These are phyloP conservation scores for Drosophila dunni DNA, from an alignment of 1,140 invertebrate species.

Conservation along the genomic window DNA sequence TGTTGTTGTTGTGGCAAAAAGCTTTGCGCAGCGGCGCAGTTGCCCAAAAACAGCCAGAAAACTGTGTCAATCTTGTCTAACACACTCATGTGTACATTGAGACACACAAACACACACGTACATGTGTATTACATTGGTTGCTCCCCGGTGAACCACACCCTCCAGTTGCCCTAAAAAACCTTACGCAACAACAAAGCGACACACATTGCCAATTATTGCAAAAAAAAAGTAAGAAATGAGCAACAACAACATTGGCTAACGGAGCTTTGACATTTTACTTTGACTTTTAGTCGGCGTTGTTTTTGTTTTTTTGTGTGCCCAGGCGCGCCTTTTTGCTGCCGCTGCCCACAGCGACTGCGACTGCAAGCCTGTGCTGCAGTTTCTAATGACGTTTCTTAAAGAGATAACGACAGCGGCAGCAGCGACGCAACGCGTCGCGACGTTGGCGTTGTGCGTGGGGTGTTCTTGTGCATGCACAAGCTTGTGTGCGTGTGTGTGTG, in stretches of 20 bases:
- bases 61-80: constrained; percentile 62
- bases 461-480: background rate
- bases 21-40: constrained; percentile 61
- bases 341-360: background rate
- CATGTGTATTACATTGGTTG: constrained; percentile 47
- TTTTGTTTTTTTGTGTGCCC: constrained; percentile 8
- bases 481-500: background rate
- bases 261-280: constrained; percentile 49
- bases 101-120: constrained; percentile 2
- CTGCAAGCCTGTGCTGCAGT: constrained; percentile 30
- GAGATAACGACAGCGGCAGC: constrained; percentile 40
- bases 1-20: constrained; percentile 39
- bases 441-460: constrained; percentile 45
- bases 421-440: background rate
- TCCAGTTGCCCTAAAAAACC: constrained; percentile 79
- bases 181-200: constrained; percentile 76
- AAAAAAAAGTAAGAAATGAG: constrained; percentile 11
- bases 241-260: constrained; percentile 27
- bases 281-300: constrained; percentile 21
- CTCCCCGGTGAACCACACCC: constrained; percentile 74
- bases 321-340: constrained; percentile 47
- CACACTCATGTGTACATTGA: constrained; percentile 19
- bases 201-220: constrained; percentile 63
- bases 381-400: constrained; percentile 55
- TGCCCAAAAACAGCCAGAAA: constrained; percentile 47